Percentiles rank a stretch among this genome's conserved stretches.
phyloP scores from a whole-genome alignment of 2,888 invertebrate genomes.

The Danaus chrysippus region DNA sequence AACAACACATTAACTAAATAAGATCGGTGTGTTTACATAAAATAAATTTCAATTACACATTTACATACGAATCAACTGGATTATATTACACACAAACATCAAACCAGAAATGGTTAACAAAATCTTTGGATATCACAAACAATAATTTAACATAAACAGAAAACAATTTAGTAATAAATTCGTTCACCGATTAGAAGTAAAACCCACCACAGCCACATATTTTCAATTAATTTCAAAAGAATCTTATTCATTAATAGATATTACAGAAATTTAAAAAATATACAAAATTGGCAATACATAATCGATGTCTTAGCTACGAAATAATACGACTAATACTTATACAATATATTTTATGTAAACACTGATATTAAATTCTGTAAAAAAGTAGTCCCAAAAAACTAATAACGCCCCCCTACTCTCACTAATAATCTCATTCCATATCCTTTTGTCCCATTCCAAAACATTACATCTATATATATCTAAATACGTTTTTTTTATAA shows the following conservation, averaged over 20 bases:
- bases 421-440: conserved; percentile 52
- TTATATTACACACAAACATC: background rate
- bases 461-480: conserved; percentile 66
- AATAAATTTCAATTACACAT: conserved; percentile 8
- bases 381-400: conserved; percentile 45
- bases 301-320: background rate
- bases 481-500: conserved; percentile 74
- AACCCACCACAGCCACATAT: too few relatives aligned
- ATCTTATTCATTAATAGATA: background rate
- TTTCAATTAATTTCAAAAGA: background rate
- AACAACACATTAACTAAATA: conserved; percentile 22
- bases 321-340: background rate
- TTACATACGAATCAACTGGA: background rate
- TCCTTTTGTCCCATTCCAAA: conserved; percentile 49
- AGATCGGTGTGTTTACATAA: conserved; percentile 24
- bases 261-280: background rate
- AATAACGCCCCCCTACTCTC: conserved; percentile 50
- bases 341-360: conserved; percentile 35
- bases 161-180: too few relatives aligned
- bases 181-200: too few relatives aligned
- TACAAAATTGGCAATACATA: conserved; percentile 5
- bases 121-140: too few relatives aligned
- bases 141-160: too few relatives aligned
- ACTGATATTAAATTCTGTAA: conserved; percentile 32
- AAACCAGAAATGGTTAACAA: too few relatives aligned